Base-by-base conservation (phyloP, 2,113 vertebrate species). In the Cyanistes caeruleus region DNA sequence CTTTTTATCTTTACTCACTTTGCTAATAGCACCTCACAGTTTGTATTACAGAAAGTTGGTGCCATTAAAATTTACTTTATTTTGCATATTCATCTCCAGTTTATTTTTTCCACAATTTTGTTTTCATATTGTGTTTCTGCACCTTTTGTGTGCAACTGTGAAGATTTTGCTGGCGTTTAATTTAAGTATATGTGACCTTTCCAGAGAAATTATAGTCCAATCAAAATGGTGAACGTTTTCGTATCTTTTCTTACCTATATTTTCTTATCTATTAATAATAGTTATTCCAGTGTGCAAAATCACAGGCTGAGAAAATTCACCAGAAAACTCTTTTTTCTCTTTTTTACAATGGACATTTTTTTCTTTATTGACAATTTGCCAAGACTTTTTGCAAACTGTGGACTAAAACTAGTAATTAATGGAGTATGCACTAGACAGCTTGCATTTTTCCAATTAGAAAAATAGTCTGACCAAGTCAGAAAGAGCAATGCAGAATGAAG, bases 11-110 rank as follows among this genome's bases (percentile, higher is more conserved):
- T 86, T 64, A 13, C 56, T 92, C 5, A 0, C 56, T 95, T 95
- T 89, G 44, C 49, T 84, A 91, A 75, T 89, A 62, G 65, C 31
- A 82, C 27, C 44, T 97, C 60, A 84, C 64, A 87, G 77, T 78
- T 93, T 95, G 37, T 60, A 52, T 78, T 87, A 60, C 51, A 68
- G 59, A 89, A 77, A 68, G 28, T 19, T 81, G 56, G 16, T 81
- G 60, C 20, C 94, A 56, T 60, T 84, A 84, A 84, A 84, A 89
- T 87, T 78, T 92, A 52, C 5, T 22, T 81, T 89, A 44, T 86
- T 96, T 93, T 90, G 56, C 77, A 72, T 89, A 81, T 35, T 89
- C 5, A 16, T 56, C 75, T 89, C 30, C 13, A 67, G 48, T 77
- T 95, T 90, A 51, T 90, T 96, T 89, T 44, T 64, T 80, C 41